Evolutionary conservation across 1,140 invertebrate species (phyloP), one percentile per base, ranked within the genome.

Genomic region (Sminthurides bifidus): DNA sequence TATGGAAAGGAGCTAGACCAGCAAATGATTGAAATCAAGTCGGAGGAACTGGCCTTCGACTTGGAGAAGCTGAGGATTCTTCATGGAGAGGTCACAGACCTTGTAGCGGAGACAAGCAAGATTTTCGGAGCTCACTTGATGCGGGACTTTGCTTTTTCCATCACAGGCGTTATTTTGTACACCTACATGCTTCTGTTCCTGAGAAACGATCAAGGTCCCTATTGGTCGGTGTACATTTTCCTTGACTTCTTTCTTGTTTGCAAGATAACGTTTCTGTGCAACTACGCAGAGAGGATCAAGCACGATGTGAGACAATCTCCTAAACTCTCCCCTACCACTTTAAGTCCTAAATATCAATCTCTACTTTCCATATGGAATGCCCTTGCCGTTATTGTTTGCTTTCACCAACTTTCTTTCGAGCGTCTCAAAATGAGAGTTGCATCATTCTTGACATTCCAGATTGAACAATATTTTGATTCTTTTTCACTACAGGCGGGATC

Each of bases 11-110:
- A 60, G 29, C 19, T 60, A 4, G 54, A 56, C 15, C n/a, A 41
- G 2, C 19, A 17, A 6, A 19, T n/a, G 17, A 10, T 37, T 14
- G 26, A 24, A 3, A 56, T 33, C 27, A 54, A 52, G 38, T 30
- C 52, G 0, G 15, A 1, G 10, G 43, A 57, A 5, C 35, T 57
- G 8, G 49, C 44, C 3, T 0, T 29, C 2, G 45, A 56, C 31
- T 24, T 60, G 30, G 59, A 60, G 33, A 60, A 60, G 44, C 44
- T 60, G 51, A 29, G 59, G 29, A 48, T 53, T 38, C 51, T 60
- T 3, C 54, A 60, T 35, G 35, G 23, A 35, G 59, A 60, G 50
- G 21, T 60, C 0, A n/a, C 38, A 19, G 15, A 15, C 12, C 17
- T 51, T 15, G 48, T 30, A 33, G 8, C 14, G 17, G 38, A 56